phyloP scores from a whole-genome alignment of 2,113 vertebrate species.

The Rhodinocichla rosea region DNA sequence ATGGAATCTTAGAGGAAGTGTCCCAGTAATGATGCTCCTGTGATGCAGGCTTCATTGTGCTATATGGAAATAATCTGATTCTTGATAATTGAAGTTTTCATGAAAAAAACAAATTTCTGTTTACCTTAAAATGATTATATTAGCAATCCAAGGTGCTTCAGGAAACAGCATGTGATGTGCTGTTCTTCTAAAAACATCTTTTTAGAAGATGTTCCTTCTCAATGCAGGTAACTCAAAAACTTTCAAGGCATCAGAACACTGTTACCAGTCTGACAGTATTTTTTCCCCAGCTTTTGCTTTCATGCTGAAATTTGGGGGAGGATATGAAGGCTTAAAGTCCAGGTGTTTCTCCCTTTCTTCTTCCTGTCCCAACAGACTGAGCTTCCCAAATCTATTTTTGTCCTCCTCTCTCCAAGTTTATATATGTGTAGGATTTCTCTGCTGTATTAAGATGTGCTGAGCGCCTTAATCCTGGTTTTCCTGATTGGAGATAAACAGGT shows the following conservation, averaged over 20 bases:
- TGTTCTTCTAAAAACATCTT: background rate
- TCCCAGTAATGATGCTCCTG: background rate
- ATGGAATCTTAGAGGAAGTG: background rate
- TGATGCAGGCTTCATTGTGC: background rate
- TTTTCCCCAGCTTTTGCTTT: background rate
- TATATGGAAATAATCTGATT: background rate
- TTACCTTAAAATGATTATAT: background rate
- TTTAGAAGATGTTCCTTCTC: background rate
- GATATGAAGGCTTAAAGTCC: background rate
- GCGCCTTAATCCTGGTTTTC: background rate
- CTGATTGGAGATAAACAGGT: background rate
- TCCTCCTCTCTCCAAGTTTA: background rate
- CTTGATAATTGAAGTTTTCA: background rate
- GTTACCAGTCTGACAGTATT: background rate
- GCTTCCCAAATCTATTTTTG: background rate
- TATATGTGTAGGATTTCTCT: background rate
- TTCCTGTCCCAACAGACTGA: background rate
- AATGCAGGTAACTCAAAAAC: background rate
- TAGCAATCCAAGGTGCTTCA: background rate
- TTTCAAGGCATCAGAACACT: background rate
- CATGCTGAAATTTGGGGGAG: background rate
- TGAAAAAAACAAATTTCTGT: background rate
- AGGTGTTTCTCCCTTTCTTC: background rate
- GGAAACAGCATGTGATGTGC: background rate
- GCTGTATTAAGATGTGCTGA: background rate